Evolutionary conservation across 2,113 vertebrate genomes (phyloP).

Genomic region (Todiramphus saurophagus): DNA sequence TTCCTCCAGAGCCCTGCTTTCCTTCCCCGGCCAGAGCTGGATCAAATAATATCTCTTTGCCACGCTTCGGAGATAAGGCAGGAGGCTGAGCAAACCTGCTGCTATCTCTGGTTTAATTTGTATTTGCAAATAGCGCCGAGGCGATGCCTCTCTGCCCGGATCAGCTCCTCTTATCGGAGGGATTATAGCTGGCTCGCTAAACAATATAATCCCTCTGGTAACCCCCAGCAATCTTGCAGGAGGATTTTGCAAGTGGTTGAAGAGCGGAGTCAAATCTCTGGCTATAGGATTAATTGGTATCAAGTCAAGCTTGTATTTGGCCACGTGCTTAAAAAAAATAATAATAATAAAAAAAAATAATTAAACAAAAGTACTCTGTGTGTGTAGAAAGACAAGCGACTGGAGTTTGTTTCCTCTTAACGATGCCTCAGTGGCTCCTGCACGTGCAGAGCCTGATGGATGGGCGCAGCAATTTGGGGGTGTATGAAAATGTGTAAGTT

Average conservation of each 20-base stretch:
- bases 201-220: conserved; percentile 28
- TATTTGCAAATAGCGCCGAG: conserved; percentile 8
- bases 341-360: background rate
- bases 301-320: background rate
- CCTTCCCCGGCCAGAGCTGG: background rate
- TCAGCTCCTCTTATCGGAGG: conserved; percentile 42
- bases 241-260: conserved; percentile 36
- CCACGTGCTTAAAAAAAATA: background rate
- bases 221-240: conserved; percentile 13
- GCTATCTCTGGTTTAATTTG: conserved; percentile 38
- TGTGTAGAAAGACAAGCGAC: background rate
- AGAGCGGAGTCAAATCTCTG: background rate
- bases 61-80: conserved; percentile 8
- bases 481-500: accelerated
- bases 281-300: background rate
- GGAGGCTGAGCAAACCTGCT: conserved; percentile 9
- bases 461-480: background rate
- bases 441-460: background rate
- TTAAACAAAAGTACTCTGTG: background rate
- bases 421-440: background rate
- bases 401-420: background rate
- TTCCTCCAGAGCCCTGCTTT: background rate
- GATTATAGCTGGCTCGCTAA: conserved; percentile 55
- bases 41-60: background rate
- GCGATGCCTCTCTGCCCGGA: background rate